These are phyloP conservation scores for Agrochola litura DNA, from an alignment of 2,888 invertebrate species.

Conservation along the genomic window DNA sequence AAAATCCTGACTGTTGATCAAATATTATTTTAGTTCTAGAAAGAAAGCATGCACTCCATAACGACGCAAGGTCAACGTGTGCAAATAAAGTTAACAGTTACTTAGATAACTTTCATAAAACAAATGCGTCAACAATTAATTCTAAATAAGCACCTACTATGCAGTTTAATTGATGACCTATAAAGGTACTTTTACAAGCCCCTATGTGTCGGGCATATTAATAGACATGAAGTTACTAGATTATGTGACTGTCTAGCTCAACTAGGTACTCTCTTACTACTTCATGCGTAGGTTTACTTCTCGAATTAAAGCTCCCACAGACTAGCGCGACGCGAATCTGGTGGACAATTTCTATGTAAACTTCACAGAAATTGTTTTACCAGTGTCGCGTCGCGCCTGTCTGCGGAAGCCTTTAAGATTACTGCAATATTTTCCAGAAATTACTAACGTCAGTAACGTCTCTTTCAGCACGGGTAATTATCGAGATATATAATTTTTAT, in stretches of 20 bases:
- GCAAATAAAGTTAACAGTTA: conserved; percentile 5
- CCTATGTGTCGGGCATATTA: conserved; percentile 6
- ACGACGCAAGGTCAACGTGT: neutral
- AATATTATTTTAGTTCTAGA: neutral
- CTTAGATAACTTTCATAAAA: conserved; percentile 20
- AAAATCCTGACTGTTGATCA: neutral
- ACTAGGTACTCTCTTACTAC: neutral
- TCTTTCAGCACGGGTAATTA: conserved; percentile 30
- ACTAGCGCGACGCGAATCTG: no score
- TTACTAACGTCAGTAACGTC: neutral
- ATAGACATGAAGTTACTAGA: conserved; percentile 20
- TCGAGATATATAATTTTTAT: conserved; percentile 27
- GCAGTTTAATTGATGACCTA: conserved; percentile 13
- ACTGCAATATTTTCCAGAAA: conserved; percentile 14
- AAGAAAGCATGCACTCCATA: neutral
- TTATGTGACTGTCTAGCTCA: neutral
- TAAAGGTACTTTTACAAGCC: conserved; percentile 8
- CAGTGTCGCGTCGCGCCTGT: no score
- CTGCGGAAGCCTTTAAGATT: no score
- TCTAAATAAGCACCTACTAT: conserved; percentile 20
- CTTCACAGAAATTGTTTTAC: no score
- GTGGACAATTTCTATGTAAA: no score
- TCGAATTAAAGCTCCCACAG: neutral
- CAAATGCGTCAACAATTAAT: conserved; percentile 12
- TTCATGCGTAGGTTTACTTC: neutral